These are phyloP conservation scores for Agonum fuliginosum DNA, from an alignment of 2,888 invertebrate species.

Conservation along the genomic window DNA sequence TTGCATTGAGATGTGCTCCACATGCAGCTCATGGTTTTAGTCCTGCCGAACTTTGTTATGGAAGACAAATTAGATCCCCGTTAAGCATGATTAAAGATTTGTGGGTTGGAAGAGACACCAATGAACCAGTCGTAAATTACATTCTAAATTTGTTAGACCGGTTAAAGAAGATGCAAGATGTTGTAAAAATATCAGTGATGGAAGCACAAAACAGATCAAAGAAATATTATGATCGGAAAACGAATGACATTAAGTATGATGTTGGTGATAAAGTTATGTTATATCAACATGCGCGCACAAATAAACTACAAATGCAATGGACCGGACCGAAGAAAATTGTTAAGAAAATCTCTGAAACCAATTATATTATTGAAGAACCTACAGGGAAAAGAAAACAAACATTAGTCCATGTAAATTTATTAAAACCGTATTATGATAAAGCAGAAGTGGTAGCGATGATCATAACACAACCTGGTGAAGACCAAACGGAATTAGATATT, in stretches of 20 bases:
- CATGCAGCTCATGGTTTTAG: slow-evolving; percentile 21
- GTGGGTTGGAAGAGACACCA: slow-evolving; percentile 13
- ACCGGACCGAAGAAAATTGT: slow-evolving; percentile 23
- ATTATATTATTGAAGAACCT: slow-evolving; percentile 24
- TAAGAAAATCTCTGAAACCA: slow-evolving; percentile 32
- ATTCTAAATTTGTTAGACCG: too few relatives aligned
- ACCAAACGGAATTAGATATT: not conserved
- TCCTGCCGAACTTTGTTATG: slow-evolving; percentile 9
- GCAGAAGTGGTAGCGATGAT: slow-evolving; percentile 15
- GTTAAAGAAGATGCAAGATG: slow-evolving; percentile 12
- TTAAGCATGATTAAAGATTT: slow-evolving; percentile 7
- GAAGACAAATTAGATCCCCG: slow-evolving; percentile 21
- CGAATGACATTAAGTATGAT: not conserved
- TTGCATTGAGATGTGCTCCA: slow-evolving; percentile 17
- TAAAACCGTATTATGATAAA: slow-evolving; percentile 36
- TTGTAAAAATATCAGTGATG: not conserved
- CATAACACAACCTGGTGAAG: not conserved
- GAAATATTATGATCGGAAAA: slow-evolving; percentile 6
- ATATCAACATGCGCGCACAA: slow-evolving; percentile 4
- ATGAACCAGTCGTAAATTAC: too few relatives aligned
- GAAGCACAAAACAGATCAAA: not conserved
- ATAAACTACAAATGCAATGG: slow-evolving; percentile 41
- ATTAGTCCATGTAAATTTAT: slow-evolving; percentile 24
- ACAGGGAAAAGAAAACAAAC: not conserved
- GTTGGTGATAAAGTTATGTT: not conserved